These are phyloP conservation scores for Hanleya hanleyi DNA, from an alignment of 2,888 invertebrate species.

Conservation along the genomic window DNA sequence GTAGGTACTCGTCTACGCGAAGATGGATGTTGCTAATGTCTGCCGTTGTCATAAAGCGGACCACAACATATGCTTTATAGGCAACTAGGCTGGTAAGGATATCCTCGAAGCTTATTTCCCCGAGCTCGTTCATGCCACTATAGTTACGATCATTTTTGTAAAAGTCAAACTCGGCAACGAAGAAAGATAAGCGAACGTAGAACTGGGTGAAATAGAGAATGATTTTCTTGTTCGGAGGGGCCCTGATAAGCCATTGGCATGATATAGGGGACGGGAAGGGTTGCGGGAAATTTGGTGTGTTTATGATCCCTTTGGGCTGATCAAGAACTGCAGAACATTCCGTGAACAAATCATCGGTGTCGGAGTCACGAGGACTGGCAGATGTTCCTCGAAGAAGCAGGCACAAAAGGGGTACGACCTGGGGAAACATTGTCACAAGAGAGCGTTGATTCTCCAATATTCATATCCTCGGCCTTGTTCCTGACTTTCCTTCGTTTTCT, in stretches of 20 bases:
- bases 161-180: constrained; percentile 62
- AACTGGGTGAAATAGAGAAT: constrained; percentile 91
- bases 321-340: constrained; percentile 29
- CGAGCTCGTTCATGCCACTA: constrained; percentile 52
- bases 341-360: not conserved
- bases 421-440: no score
- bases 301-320: constrained; percentile 73
- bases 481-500: no score
- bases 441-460: no score
- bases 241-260: constrained; percentile 91
- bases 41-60: constrained; percentile 83
- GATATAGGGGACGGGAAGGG: constrained; percentile 87
- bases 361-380: no score
- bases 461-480: no score
- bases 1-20: constrained; percentile 84
- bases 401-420: no score
- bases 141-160: constrained; percentile 51
- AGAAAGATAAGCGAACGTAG: constrained; percentile 77
- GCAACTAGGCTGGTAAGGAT: constrained; percentile 68
- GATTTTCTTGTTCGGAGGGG: constrained; percentile 78
- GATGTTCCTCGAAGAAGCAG: no score
- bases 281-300: constrained; percentile 89
- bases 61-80: constrained; percentile 83
- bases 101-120: constrained; percentile 55
- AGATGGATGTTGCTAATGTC: constrained; percentile 80